Conservation (phyloP, 2,888 invertebrate species). For the Phyto melanocephala region DNA sequence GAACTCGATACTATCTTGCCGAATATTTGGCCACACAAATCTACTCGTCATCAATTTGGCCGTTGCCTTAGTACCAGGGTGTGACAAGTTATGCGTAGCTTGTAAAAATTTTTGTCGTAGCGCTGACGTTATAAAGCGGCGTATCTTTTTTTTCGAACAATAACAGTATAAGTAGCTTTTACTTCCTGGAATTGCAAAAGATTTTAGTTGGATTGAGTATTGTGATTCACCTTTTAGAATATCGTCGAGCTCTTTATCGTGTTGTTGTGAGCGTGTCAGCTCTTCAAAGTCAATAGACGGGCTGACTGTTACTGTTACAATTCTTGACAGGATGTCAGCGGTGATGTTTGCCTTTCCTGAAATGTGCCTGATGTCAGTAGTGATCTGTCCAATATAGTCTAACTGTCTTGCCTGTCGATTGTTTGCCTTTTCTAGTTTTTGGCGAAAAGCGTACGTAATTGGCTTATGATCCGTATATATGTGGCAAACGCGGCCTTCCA, state of each 20-base stretch:
- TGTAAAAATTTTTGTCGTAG: constrained; percentile 24
- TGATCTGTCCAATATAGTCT: constrained; percentile 36
- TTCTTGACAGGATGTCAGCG: constrained; percentile 39
- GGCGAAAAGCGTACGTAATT: constrained; percentile 22
- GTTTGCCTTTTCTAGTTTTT: constrained; percentile 26
- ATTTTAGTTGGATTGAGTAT: constrained; percentile 16
- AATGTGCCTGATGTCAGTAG: constrained; percentile 17
- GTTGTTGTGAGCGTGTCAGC: neutral
- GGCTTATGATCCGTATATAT: no score
- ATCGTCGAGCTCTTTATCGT: neutral
- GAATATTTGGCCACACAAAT: constrained; percentile 59
- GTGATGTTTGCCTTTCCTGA: constrained; percentile 23
- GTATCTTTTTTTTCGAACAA: neutral
- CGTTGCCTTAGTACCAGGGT: constrained; percentile 31
- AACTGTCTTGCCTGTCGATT: constrained; percentile 40
- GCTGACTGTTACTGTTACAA: neutral
- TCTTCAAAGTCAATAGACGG: constrained; percentile 11
- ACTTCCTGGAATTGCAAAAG: constrained; percentile 23
- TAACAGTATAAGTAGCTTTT: constrained; percentile 2
- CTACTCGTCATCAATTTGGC: constrained; percentile 55
- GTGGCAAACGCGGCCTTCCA: no score
- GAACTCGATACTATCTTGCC: neutral
- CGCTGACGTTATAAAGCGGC: constrained; percentile 7
- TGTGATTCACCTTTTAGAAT: constrained; percentile 3
- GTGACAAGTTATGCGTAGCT: constrained; percentile 38